These are phyloP conservation scores for Coelogynopora nodosa DNA, from an alignment of 2,888 invertebrate species.

Conservation along the genomic window DNA sequence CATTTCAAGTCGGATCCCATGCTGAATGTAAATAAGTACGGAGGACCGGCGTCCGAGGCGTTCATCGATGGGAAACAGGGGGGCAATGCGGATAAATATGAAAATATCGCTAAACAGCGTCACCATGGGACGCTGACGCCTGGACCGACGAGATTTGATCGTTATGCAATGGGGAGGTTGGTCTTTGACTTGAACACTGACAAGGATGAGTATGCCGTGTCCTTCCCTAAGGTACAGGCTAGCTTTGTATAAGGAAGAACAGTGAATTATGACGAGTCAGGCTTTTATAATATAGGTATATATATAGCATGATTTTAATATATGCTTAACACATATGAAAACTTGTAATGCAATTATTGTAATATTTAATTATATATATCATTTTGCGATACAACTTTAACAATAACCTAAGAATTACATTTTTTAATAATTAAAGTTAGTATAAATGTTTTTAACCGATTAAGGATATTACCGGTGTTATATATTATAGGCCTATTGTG, in stretches of 20 bases:
- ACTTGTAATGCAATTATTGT: too few species aligned
- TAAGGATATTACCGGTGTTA: too few species aligned
- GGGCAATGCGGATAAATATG: neutral
- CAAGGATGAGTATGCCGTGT: slow-evolving; percentile 4
- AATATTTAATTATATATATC: too few species aligned
- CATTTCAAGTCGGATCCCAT: neutral
- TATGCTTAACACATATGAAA: too few species aligned
- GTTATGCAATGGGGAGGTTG: neutral
- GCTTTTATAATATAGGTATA: too few species aligned
- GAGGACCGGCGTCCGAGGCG: neutral
- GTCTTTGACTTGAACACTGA: neutral
- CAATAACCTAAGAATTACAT: too few species aligned
- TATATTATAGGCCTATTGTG: too few species aligned
- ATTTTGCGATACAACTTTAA: too few species aligned
- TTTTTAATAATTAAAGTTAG: too few species aligned
- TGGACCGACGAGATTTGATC: neutral
- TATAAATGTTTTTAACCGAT: too few species aligned
- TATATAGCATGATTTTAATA: too few species aligned
- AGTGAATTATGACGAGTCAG: too few species aligned
- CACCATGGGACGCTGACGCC: neutral
- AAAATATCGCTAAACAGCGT: neutral
- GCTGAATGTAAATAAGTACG: neutral
- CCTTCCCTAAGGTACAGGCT: slow-evolving; percentile 8
- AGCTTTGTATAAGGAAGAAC: neutral
- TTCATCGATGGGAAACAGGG: neutral